A percentile compares a stretch with the other conserved stretches of the same genome.
These are phyloP conservation scores for Dorcus hopei DNA, from an alignment of 2,888 invertebrate species.

Conservation along the genomic window DNA sequence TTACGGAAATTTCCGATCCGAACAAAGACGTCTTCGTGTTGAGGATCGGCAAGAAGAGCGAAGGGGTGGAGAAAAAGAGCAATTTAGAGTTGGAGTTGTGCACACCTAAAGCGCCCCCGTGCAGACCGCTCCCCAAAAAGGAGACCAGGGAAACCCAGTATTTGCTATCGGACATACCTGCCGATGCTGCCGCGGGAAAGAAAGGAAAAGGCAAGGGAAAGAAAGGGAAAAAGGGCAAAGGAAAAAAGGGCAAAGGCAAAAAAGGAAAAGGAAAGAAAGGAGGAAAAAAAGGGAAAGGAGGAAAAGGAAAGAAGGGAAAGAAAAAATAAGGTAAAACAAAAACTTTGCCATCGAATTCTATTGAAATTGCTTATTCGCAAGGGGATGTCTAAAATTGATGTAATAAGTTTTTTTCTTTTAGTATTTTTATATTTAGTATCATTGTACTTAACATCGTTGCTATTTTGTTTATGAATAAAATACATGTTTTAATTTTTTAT, in stretches of 20 bases:
- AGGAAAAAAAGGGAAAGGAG: slow-evolving; percentile 7
- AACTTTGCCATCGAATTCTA: slow-evolving; percentile 5
- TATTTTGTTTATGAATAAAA: too few relatives aligned
- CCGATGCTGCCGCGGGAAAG: slow-evolving; percentile 20
- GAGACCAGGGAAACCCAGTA: slow-evolving; percentile 67
- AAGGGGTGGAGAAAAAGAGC: slow-evolving; percentile 66
- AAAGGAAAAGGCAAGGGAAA: slow-evolving; percentile 23
- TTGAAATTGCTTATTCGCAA: too few relatives aligned
- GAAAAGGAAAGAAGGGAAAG: slow-evolving; percentile 8
- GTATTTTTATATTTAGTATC: too few relatives aligned
- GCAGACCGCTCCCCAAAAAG: slow-evolving; percentile 57
- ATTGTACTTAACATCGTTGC: too few relatives aligned
- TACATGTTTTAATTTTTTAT: too few relatives aligned
- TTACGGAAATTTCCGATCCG: slow-evolving; percentile 60
- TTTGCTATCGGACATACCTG: slow-evolving; percentile 51
- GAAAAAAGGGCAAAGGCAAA: slow-evolving; percentile 24
- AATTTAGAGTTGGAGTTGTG: slow-evolving; percentile 69
- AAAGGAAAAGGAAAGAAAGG: slow-evolving; percentile 14
- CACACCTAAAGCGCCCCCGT: slow-evolving; percentile 66
- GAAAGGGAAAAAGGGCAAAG: slow-evolving; percentile 28
- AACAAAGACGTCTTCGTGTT: slow-evolving; percentile 70
- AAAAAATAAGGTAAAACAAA: slow-evolving; percentile 7
- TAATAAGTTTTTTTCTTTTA: too few relatives aligned
- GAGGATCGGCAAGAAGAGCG: slow-evolving; percentile 72
- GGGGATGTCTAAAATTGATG: too few relatives aligned